A percentile compares a stretch with the other conserved stretches of the same genome.
phyloP scores from a whole-genome alignment of 2,113 vertebrate genomes.

The Eublepharis macularius region DNA sequence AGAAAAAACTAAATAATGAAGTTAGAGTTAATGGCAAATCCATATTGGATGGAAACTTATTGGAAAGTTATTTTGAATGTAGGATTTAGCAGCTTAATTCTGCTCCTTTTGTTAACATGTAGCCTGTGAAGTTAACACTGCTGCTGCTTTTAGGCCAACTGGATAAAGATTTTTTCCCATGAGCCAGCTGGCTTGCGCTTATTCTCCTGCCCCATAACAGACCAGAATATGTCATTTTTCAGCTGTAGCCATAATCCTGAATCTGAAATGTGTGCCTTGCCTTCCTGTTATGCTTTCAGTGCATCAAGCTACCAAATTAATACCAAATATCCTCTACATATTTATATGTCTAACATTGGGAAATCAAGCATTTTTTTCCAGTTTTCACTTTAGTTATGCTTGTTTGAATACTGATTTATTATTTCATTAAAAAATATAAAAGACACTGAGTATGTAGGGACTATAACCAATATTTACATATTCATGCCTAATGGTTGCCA shows the following conservation, averaged over 20 bases:
- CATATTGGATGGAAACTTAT: constrained; percentile 52
- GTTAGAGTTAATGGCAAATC: constrained; percentile 54
- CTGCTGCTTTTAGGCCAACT: constrained; percentile 50
- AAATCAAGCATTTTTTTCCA: background rate
- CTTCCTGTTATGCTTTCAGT: background rate
- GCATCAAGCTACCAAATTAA: background rate
- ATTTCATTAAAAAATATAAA: background rate
- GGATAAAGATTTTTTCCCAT: constrained; percentile 24
- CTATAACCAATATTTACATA: background rate
- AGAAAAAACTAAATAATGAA: constrained; percentile 52
- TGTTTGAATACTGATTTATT: background rate
- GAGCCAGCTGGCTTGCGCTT: constrained; percentile 57
- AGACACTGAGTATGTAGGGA: too few relatives aligned
- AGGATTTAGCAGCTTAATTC: constrained; percentile 52
- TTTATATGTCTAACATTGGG: background rate
- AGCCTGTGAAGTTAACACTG: constrained; percentile 48
- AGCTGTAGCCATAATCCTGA: constrained; percentile 38
- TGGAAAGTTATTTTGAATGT: constrained; percentile 46
- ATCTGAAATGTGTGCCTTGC: background rate
- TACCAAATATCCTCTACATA: background rate
- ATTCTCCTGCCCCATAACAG: constrained; percentile 45
- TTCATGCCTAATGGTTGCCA: too few relatives aligned
- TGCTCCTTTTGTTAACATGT: constrained; percentile 44
- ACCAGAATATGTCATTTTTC: constrained; percentile 47
- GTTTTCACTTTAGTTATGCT: background rate